Base-by-base conservation (phyloP, 2,888 invertebrate genomes). In the Synanthedon myopaeformis region DNA sequence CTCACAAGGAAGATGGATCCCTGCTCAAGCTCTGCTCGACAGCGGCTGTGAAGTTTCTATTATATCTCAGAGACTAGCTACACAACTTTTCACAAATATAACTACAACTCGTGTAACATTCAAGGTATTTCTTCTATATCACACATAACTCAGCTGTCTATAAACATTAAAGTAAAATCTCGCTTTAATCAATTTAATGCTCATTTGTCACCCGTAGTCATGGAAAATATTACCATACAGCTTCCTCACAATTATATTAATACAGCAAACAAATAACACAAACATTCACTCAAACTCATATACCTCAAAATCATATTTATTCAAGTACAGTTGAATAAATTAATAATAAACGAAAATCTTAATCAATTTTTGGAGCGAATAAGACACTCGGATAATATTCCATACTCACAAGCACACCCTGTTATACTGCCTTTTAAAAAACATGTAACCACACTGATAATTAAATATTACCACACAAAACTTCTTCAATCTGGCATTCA, bases 351-450 rank as follows among this genome's bases (percentile, higher is more conserved):
- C 3, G 13, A 35, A 49, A 53, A 49, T 3, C 13, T 53, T 4
- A 49, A 35, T 53, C 41, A 19, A 8, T 53, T 49, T n/a, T 11
- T 45, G 56, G 54, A 51, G 56, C 55, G 56, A 5, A 55, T 58
- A 19, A 42, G 54, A 10, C 51, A 58, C 41, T 53, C 58, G 42
- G 52, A 58, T 35, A 17, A 6, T 49, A n/a, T 58, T 41, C 49
- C 54, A 42, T 58, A 52, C 42, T 54, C 41, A 52, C 56, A 57
- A 35, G 54, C 54, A 28, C 54, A 56, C 11, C 57, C 57, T 49
- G 19, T 57, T 4, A 54, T 58, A 19, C 48, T 58, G 23, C 56
- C 58, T 19, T n/a, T 19, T 42, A 58, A 57, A 54, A 49, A 55
- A 41, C 49, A 56, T 51, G 41, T 54, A 4, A 58, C 58, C n/a